A percentile compares a stretch with the other conserved stretches of the same genome.
Conservation (phyloP, 2,888 invertebrate species). For the Opisthograptis luteolata region DNA sequence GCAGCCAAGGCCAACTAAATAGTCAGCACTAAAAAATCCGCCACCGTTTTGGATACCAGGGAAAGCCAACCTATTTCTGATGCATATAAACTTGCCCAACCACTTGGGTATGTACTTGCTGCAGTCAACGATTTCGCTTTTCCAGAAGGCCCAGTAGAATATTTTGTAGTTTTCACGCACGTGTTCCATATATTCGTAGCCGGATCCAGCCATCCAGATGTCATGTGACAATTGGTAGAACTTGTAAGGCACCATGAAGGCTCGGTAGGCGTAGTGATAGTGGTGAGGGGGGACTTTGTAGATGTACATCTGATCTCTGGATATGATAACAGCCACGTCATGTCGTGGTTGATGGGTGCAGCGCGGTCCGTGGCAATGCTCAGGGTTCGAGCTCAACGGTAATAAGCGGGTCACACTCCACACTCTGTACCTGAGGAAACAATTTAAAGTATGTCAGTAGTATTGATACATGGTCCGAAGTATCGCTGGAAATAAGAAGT, state of each 20-base stretch:
- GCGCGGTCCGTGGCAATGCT: constrained; percentile 61
- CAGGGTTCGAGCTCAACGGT: constrained; percentile 54
- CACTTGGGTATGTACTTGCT: constrained; percentile 57
- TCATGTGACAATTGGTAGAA: not conserved
- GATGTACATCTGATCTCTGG: constrained; percentile 53
- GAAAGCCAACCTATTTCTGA: constrained; percentile 40
- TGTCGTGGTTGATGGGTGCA: constrained; percentile 57
- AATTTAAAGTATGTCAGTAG: not conserved
- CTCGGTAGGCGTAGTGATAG: constrained; percentile 43
- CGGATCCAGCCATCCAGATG: constrained; percentile 51
- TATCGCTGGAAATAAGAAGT: too few species aligned
- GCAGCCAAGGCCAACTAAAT: constrained; percentile 51
- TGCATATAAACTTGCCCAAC: constrained; percentile 68
- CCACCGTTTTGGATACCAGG: constrained; percentile 60
- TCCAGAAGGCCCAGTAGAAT: constrained; percentile 27
- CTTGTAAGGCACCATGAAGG: constrained; percentile 22
- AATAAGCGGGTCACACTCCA: constrained; percentile 51
- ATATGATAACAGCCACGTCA: constrained; percentile 51
- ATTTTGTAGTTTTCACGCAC: constrained; percentile 60
- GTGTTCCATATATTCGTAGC: constrained; percentile 50
- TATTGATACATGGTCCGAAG: not conserved
- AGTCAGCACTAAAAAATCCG: constrained; percentile 33
- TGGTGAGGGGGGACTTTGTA: constrained; percentile 10
- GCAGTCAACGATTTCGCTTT: constrained; percentile 46
- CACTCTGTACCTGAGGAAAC: constrained; percentile 46